These are phyloP conservation scores for Chrysogorgia sp. DNA, from an alignment of 92 coral and sea anemone genomes.

Conservation along the genomic window DNA sequence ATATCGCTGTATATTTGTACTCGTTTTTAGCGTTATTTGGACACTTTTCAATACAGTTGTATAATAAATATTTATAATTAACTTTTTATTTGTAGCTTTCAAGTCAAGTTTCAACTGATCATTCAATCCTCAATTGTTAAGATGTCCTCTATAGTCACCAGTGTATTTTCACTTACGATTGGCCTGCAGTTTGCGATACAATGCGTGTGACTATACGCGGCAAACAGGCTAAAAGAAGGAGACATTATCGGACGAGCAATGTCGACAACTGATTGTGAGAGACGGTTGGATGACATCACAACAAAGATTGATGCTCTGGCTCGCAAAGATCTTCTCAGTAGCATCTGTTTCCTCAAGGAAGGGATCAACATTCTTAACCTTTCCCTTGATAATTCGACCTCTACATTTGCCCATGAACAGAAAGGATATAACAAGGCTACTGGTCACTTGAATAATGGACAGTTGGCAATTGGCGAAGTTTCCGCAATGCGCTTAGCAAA, in stretches of 20 bases:
- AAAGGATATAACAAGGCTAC: no score
- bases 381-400: slow-evolving; percentile 1
- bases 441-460: not conserved
- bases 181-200: slow-evolving; percentile 52
- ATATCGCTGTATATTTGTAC: no score
- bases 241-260: not conserved
- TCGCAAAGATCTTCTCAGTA: slow-evolving; percentile 26
- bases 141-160: slow-evolving; percentile 45
- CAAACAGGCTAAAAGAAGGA: not conserved
- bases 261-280: slow-evolving; percentile 12
- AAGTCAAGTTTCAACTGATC: no score
- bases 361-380: not conserved
- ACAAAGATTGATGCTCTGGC: slow-evolving; percentile 7
- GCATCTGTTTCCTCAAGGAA: not conserved
- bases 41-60: no score
- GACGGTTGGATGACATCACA: not conserved
- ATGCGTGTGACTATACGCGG: slow-evolving; percentile 57
- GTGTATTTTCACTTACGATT: slow-evolving; percentile 47
- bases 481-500: slow-evolving; percentile 11
- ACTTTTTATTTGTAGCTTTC: no score
- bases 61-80: no score
- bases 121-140: no score
- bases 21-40: no score
- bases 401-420: no score
- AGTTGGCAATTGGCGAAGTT: not conserved